These are phyloP conservation scores for Pelobates cultripes DNA, from an alignment of 2,797 vertebrate genomes.

Conservation along the genomic window DNA sequence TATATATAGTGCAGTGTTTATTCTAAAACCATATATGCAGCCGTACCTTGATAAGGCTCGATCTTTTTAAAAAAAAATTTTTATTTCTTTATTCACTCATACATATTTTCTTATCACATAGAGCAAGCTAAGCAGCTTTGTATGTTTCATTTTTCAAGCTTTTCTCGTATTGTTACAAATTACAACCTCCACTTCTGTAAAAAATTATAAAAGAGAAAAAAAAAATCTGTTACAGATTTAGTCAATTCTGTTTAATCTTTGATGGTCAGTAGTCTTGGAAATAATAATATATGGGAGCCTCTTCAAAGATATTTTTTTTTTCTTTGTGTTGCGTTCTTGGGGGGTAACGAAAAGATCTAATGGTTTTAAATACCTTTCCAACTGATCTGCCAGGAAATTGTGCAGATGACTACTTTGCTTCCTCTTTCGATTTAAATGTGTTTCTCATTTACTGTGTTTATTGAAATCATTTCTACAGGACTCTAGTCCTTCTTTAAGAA, in stretches of 20 bases:
- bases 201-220: conserved; percentile 21
- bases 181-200: background rate
- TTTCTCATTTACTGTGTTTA: conserved; percentile 58
- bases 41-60: too few relatives aligned
- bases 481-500: conserved; percentile 1
- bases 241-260: conserved; percentile 43
- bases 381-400: conserved; percentile 68
- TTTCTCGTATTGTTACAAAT: conserved; percentile 1
- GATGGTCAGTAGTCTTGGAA: conserved; percentile 41
- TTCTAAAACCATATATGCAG: too few relatives aligned
- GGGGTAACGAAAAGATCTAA: conserved; percentile 53
- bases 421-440: conserved; percentile 66
- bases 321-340: conserved; percentile 49
- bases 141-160: conserved; percentile 49
- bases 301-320: conserved; percentile 16
- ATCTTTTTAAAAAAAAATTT: too few relatives aligned
- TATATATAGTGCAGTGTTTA: too few relatives aligned
- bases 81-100: too few relatives aligned
- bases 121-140: conserved; percentile 50
- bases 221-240: conserved; percentile 42
- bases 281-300: conserved; percentile 25
- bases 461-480: conserved; percentile 56
- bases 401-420: conserved; percentile 69
- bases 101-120: conserved; percentile 6
- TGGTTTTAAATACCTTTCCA: conserved; percentile 67